Conservation (phyloP, 2,797 vertebrate species). For the Sebastes kiyomatsui region DNA sequence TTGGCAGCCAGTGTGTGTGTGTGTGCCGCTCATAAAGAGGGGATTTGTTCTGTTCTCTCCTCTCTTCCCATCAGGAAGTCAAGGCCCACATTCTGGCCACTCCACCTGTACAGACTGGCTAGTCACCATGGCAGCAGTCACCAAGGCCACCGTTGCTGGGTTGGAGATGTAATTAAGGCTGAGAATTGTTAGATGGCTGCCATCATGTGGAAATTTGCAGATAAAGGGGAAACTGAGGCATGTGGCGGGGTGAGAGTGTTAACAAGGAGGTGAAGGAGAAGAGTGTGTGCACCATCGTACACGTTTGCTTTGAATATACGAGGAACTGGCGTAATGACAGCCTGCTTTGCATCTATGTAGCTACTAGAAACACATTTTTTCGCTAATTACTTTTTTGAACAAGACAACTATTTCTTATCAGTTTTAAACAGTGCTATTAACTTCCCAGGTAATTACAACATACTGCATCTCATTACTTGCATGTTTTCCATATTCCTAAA, state of each 20-base stretch:
- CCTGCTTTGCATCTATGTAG: neutral
- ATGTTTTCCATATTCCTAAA: constrained; percentile 1
- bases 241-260: constrained; percentile 47
- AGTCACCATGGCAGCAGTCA: constrained; percentile 80
- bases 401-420: neutral
- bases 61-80: constrained; percentile 79
- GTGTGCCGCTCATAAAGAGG: constrained; percentile 74
- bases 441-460: constrained; percentile 1
- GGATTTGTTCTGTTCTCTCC: constrained; percentile 75
- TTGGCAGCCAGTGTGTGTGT: constrained; percentile 46
- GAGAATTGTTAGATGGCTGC: constrained; percentile 77
- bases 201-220: constrained; percentile 68
- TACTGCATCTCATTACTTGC: neutral
- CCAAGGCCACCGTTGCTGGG: constrained; percentile 78
- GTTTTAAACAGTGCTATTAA: neutral
- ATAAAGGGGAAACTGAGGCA: constrained; percentile 68
- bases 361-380: neutral
- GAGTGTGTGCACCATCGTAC: neutral
- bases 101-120: constrained; percentile 84
- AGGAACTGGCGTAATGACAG: neutral
- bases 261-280: constrained; percentile 35
- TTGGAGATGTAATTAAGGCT: constrained; percentile 79
- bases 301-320: constrained; percentile 7
- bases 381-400: neutral
- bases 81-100: constrained; percentile 75